Percentiles rank a stretch among this genome's conserved stretches.
phyloP scores from a whole-genome alignment of 2,888 invertebrate genomes.

The Synanthedon vespiformis region DNA sequence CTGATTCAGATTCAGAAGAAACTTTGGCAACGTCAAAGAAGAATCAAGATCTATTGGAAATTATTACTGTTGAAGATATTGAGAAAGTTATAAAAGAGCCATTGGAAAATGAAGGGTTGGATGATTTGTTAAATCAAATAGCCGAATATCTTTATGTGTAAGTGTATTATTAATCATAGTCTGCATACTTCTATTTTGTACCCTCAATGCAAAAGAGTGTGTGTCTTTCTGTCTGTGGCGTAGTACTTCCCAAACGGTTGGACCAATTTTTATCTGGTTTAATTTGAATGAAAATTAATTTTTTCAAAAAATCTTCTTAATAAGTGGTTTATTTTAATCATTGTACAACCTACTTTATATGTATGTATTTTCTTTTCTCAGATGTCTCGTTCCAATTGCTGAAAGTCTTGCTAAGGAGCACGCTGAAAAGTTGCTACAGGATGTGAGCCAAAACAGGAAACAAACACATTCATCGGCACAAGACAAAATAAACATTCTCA shows the following conservation, averaged over 20 bases:
- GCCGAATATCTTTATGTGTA: slow-evolving; percentile 78
- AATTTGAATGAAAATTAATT: too few species aligned
- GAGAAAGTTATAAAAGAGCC: slow-evolving; percentile 70
- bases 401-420: slow-evolving; percentile 77
- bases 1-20: slow-evolving; percentile 79
- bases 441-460: slow-evolving; percentile 76
- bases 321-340: too few species aligned
- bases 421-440: slow-evolving; percentile 80
- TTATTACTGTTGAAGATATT: slow-evolving; percentile 77
- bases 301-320: too few species aligned
- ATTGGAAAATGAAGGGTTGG: slow-evolving; percentile 79
- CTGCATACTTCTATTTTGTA: not conserved
- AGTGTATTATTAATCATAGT: slow-evolving; percentile 8
- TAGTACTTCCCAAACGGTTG: too few species aligned
- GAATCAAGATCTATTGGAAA: slow-evolving; percentile 61
- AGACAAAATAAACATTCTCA: slow-evolving; percentile 82
- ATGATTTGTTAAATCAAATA: slow-evolving; percentile 77
- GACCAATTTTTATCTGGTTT: too few species aligned
- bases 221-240: too few species aligned
- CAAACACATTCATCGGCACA: slow-evolving; percentile 86
- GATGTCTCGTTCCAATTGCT: slow-evolving; percentile 75
- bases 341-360: too few species aligned
- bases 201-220: too few species aligned
- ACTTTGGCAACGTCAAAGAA: slow-evolving; percentile 49
- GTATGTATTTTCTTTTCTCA: slow-evolving; percentile 29